Percentiles rank a stretch among this genome's conserved stretches.
phyloP scores from a whole-genome alignment of 2,113 vertebrate species.

The Nipponia nippon region DNA sequence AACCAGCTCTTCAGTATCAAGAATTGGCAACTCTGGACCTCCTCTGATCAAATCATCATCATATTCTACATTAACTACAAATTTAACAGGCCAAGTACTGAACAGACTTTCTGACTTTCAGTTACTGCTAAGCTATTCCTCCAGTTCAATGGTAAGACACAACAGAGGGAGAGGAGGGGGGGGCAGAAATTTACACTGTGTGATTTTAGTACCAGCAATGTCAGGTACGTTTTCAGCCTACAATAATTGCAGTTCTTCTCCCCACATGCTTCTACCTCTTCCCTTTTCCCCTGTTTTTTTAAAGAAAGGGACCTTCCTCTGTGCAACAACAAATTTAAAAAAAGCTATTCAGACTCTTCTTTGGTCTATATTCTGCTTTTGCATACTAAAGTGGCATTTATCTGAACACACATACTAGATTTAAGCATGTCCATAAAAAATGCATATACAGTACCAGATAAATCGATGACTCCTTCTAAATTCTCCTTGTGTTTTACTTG shows the following conservation, averaged over 20 bases:
- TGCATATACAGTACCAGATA: neutral
- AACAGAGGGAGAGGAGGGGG: neutral
- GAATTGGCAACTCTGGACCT: neutral
- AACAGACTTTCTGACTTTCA: neutral
- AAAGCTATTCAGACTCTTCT: neutral
- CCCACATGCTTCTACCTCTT: neutral
- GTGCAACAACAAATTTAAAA: neutral
- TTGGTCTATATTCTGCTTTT: neutral
- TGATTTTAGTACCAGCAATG: neutral
- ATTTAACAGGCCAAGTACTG: neutral
- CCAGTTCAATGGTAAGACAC: neutral
- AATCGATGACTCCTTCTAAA: neutral
- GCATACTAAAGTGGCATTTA: neutral
- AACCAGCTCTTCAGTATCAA: neutral
- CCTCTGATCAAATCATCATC: neutral
- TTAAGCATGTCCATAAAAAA: neutral
- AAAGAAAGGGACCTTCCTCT: neutral
- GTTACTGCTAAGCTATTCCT: neutral
- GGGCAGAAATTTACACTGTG: neutral
- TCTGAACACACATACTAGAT: neutral
- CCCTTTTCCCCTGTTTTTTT: neutral
- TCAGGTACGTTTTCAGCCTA: neutral
- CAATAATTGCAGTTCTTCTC: neutral
- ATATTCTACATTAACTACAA: neutral
- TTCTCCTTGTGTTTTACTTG: slow-evolving; percentile 32